Evolutionary conservation across 2,888 invertebrate genomes (phyloP), one percentile per base, ranked within the genome.

Genomic region (Barypeithes pellucidus): DNA sequence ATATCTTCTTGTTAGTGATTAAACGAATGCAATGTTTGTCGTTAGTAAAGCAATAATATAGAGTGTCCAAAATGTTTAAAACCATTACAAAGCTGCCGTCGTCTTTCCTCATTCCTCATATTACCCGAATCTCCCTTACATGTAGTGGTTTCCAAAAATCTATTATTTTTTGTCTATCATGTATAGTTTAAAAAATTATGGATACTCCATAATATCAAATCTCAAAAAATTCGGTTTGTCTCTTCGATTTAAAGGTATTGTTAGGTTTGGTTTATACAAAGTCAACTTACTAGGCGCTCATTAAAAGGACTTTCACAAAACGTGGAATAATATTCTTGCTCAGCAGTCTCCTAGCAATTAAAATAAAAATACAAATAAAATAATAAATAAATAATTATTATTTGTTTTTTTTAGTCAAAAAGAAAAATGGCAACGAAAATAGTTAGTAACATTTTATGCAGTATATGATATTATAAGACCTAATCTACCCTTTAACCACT

Each of bases 271-370:
- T n/a, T 29, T 9, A 39, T 12, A 14, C 29, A 18, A n/a, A 33
- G 4, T 57, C n/a, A 52, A 72, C 75, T 72, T 72, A 75, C 71
- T 59, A 65, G 41, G 7, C 39, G 54, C 11, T 62, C 67, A 50
- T 65, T 75, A 60, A 75, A 71, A 62, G 84, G 83, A 75, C 80
- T 82, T 82, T 85, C 84, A 79, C 84, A 82, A 79, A 84, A 85
- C 76, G 84, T 80, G 71, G 85, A 84, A 82, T 82, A 85, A 82
- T 82, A 85, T 81, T 85, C 84, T 81, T 84, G 83, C 78, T 83
- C 81, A 68, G 83, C 82, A 66, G 84, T 81, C 78, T 85, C 84
- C 84, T 85, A 81, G 75, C 75, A 77, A 76, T 76, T 70, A 77
- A 77, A 80, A 78, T 57, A 77, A 76, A 68, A 43, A 76, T 74